These are phyloP conservation scores for Pinctada fucata DNA, from an alignment of 2,888 invertebrate species.

Conservation along the genomic window DNA sequence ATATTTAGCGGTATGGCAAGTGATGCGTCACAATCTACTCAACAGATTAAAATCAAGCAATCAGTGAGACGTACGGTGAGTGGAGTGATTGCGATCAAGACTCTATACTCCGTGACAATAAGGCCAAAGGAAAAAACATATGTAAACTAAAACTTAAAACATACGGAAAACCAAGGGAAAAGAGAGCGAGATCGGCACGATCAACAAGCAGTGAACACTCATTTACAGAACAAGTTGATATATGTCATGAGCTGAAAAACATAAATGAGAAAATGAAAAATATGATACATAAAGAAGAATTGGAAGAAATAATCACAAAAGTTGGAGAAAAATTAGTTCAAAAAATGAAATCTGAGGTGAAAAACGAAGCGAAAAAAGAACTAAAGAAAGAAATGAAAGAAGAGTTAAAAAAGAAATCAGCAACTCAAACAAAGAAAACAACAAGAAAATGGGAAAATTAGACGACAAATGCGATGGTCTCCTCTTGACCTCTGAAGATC, in stretches of 20 bases:
- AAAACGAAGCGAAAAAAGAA: neutral
- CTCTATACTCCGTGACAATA: neutral
- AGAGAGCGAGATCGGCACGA: too few relatives aligned
- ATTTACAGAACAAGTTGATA: neutral
- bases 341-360: neutral
- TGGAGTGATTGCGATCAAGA: constrained; percentile 1
- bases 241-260: neutral
- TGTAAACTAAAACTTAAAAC: neutral
- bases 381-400: neutral
- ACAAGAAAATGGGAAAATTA: neutral
- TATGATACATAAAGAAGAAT: neutral
- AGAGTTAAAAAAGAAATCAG: neutral
- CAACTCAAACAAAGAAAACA: neutral
- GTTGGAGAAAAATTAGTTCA: neutral
- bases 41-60: neutral
- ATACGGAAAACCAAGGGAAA: neutral
- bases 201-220: too few relatives aligned
- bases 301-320: constrained; percentile 3
- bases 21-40: constrained; percentile 1
- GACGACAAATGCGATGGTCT: too few relatives aligned
- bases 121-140: neutral
- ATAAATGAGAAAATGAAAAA: constrained; percentile 5
- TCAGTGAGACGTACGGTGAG: neutral
- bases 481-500: too few relatives aligned
- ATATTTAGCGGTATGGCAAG: neutral